These are phyloP conservation scores for Stenichneumon culpator DNA, from an alignment of 2,888 invertebrate species.

Conservation along the genomic window DNA sequence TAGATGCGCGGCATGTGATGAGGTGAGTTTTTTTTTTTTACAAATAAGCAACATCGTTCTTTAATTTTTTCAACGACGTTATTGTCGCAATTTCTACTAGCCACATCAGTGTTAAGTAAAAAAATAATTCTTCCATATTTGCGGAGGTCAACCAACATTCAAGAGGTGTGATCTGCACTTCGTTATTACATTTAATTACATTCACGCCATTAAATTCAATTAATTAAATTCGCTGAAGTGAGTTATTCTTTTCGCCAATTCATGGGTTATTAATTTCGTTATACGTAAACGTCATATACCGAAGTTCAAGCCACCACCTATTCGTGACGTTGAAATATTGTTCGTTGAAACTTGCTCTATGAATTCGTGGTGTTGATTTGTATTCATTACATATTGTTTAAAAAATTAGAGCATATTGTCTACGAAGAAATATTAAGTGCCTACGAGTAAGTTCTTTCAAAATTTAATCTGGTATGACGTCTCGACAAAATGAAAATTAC, in stretches of 20 bases:
- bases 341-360: too few relatives aligned
- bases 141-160: background rate
- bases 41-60: background rate
- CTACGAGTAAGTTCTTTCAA: too few relatives aligned
- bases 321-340: too few relatives aligned
- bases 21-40: slow-evolving; percentile 89
- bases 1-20: slow-evolving; percentile 98
- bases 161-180: background rate
- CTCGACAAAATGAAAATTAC: background rate
- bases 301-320: too few relatives aligned
- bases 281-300: too few relatives aligned
- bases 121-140: background rate
- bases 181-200: background rate
- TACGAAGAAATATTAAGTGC: too few relatives aligned
- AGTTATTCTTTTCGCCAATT: background rate
- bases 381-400: too few relatives aligned
- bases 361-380: too few relatives aligned
- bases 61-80: background rate
- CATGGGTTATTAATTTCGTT: background rate
- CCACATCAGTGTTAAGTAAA: background rate
- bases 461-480: background rate
- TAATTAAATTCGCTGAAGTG: background rate
- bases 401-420: too few relatives aligned
- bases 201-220: background rate
- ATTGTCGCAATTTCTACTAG: background rate